A percentile compares a stretch with the other conserved stretches of the same genome.
These are phyloP conservation scores for Hypercompe scribonia DNA, from an alignment of 2,888 invertebrate genomes.

Conservation along the genomic window DNA sequence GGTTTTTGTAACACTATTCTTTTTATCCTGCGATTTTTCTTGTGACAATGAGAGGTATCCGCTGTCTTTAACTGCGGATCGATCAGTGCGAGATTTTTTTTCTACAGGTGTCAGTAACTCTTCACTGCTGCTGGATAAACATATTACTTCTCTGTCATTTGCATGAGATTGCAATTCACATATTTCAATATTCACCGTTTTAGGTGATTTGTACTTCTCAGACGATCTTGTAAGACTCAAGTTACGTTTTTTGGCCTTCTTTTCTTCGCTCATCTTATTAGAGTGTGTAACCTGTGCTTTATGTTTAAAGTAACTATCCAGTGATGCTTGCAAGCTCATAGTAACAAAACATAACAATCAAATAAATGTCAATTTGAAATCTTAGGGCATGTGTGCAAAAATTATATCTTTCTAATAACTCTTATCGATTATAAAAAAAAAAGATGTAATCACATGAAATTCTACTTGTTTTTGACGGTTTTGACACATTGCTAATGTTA, in stretches of 20 bases:
- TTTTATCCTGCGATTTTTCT: background rate
- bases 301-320: slow-evolving; percentile 51
- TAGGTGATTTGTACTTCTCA: slow-evolving; percentile 52
- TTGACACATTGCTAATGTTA: too few relatives aligned
- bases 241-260: slow-evolving; percentile 54
- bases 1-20: background rate
- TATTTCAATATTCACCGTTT: slow-evolving; percentile 28
- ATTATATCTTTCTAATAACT: background rate
- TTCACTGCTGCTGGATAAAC: slow-evolving; percentile 56
- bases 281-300: slow-evolving; percentile 35
- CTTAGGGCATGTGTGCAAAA: background rate
- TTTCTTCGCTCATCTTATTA: slow-evolving; percentile 31
- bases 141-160: slow-evolving; percentile 47
- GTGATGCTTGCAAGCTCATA: slow-evolving; percentile 32
- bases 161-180: background rate
- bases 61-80: background rate
- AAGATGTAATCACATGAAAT: too few relatives aligned
- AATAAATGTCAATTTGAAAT: background rate
- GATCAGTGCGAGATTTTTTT: background rate
- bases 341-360: background rate
- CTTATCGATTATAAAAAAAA: too few relatives aligned
- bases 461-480: too few relatives aligned
- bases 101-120: slow-evolving; percentile 16
- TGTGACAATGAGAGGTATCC: background rate
- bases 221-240: slow-evolving; percentile 53